Conservation (phyloP, 2,888 invertebrate genomes). For the Amiota minor region DNA sequence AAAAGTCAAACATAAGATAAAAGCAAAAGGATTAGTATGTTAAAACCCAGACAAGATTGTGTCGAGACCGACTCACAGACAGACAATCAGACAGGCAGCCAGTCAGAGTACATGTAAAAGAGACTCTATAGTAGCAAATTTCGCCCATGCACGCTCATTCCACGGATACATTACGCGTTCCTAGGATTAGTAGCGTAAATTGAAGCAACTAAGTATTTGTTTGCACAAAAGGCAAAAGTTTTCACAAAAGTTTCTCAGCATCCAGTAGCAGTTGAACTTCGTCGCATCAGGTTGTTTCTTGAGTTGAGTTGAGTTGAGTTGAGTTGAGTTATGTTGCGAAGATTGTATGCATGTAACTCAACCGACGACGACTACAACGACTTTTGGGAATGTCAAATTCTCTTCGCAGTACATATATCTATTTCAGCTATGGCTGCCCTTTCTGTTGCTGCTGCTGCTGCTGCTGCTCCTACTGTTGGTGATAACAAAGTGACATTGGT, state of each 20-base stretch:
- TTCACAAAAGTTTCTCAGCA: background rate
- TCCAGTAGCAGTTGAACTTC: slow-evolving; percentile 5
- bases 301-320: background rate
- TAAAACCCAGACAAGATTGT: slow-evolving; percentile 57
- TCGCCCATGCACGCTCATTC: slow-evolving; percentile 57
- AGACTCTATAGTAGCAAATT: slow-evolving; percentile 61
- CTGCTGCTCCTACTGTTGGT: background rate
- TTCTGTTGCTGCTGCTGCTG: background rate
- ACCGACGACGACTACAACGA: background rate
- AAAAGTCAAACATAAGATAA: slow-evolving; percentile 69
- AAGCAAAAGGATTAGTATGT: slow-evolving; percentile 67
- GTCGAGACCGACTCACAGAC: background rate
- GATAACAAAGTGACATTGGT: slow-evolving; percentile 9
- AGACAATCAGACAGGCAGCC: no score
- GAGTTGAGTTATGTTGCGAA: background rate
- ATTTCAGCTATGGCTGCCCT: background rate
- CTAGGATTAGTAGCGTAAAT: background rate
- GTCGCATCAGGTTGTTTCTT: background rate
- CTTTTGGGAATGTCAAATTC: background rate
- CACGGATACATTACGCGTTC: slow-evolving; percentile 29
- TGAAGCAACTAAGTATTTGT: slow-evolving; percentile 16
- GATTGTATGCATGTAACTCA: background rate
- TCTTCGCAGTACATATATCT: background rate
- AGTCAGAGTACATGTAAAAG: slow-evolving; percentile 52
- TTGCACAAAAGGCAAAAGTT: slow-evolving; percentile 6